phyloP scores from a whole-genome alignment of 2,797 vertebrate species.

The Lithobates sylvaticus region DNA sequence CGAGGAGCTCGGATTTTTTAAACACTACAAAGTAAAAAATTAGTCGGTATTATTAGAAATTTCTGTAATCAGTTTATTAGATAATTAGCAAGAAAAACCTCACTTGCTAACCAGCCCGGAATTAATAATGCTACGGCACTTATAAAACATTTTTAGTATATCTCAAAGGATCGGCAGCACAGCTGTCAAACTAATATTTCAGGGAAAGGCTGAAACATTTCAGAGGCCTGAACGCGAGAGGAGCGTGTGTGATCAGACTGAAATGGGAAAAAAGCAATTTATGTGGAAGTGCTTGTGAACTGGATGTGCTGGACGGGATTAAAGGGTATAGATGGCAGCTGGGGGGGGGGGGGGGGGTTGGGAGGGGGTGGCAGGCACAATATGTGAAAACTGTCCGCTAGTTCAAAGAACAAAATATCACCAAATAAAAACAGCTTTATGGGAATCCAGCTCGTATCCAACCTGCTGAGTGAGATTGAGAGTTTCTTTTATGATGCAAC shows the following conservation, averaged over 20 bases:
- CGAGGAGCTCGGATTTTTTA: constrained; percentile 18
- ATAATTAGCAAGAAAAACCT: constrained; percentile 39
- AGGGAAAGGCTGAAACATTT: constrained; percentile 18
- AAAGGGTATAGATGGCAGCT: constrained; percentile 22
- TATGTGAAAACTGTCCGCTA: background rate
- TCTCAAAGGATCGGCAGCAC: constrained; percentile 42
- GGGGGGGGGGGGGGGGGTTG: background rate
- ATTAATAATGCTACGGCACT: constrained; percentile 27
- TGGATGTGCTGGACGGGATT: constrained; percentile 29
- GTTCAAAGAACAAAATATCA: background rate
- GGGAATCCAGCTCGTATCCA: background rate
- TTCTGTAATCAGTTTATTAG: constrained; percentile 58
- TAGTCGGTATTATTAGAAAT: constrained; percentile 42
- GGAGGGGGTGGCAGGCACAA: background rate
- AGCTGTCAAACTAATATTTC: constrained; percentile 45
- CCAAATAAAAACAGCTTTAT: background rate
- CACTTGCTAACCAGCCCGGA: constrained; percentile 5
- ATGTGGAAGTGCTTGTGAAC: constrained; percentile 33
- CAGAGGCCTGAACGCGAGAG: background rate
- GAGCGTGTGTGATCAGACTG: constrained; percentile 9
- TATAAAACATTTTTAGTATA: constrained; percentile 42
- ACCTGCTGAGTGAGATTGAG: background rate
- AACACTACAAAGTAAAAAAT: constrained; percentile 51
- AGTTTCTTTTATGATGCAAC: background rate
- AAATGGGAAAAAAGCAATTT: constrained; percentile 46